Conservation (phyloP, 2,113 vertebrate species). For the Tetrax tetrax region DNA sequence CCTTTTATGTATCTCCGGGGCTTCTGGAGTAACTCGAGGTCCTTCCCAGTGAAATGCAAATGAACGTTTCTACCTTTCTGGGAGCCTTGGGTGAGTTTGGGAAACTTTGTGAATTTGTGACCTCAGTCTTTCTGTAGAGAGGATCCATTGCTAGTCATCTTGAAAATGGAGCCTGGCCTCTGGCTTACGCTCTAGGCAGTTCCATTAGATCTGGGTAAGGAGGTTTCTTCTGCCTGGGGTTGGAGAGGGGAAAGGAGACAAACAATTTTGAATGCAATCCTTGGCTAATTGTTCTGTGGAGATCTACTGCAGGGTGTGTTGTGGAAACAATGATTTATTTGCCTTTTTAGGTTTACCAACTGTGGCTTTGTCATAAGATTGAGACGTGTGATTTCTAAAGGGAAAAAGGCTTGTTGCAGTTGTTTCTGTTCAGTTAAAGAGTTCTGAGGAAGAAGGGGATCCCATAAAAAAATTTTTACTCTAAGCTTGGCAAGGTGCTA, state of each 20-base stretch:
- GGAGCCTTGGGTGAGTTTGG: neutral
- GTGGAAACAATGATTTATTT: neutral
- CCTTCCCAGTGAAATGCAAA: neutral
- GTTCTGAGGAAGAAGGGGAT: neutral
- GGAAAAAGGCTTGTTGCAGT: neutral
- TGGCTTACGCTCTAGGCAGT: neutral
- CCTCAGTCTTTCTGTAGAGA: neutral
- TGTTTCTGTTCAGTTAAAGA: neutral
- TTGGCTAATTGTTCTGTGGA: neutral
- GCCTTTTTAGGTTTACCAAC: neutral
- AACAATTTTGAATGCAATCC: neutral
- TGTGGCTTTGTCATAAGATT: neutral
- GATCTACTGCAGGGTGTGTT: neutral
- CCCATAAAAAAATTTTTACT: neutral
- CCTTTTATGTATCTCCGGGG: neutral
- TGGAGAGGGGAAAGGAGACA: neutral
- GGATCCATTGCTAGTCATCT: neutral
- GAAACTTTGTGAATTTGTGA: neutral
- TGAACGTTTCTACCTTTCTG: neutral
- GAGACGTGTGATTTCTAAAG: neutral
- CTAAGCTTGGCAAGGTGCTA: neutral
- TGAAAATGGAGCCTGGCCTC: neutral
- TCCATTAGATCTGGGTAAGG: neutral
- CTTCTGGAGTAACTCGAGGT: neutral
- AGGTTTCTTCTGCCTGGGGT: neutral